phyloP scores from a whole-genome alignment of 1,140 invertebrate genomes.

The Drosophila pandora region DNA sequence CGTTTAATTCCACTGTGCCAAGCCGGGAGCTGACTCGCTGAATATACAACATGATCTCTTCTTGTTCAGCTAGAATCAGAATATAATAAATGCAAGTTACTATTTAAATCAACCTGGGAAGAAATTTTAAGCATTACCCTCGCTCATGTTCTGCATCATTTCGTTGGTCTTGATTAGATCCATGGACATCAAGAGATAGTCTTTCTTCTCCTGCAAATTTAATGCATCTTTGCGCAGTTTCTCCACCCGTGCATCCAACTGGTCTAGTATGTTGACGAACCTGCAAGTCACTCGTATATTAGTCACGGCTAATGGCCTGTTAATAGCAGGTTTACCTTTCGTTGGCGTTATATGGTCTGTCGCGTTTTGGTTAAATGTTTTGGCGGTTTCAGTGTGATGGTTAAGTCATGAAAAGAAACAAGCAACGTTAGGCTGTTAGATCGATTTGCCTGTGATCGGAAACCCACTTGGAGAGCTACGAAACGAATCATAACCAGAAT shows the following conservation, averaged over 20 bases:
- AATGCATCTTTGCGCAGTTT: slow-evolving; percentile 88
- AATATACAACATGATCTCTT: slow-evolving; percentile 90
- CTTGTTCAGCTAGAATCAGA: slow-evolving; percentile 87
- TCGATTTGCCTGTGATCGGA: slow-evolving; percentile 36
- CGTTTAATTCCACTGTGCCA: slow-evolving; percentile 91
- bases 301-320: slow-evolving; percentile 13
- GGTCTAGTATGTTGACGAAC: slow-evolving; percentile 89
- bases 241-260: slow-evolving; percentile 91
- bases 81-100: background rate
- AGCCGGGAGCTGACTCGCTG: slow-evolving; percentile 91
- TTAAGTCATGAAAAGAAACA: slow-evolving; percentile 67
- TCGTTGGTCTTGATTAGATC: slow-evolving; percentile 92
- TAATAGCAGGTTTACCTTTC: slow-evolving; percentile 66
- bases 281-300: slow-evolving; percentile 73
- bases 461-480: slow-evolving; percentile 35
- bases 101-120: background rate
- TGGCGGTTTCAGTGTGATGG: slow-evolving; percentile 25
- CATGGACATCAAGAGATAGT: slow-evolving; percentile 90
- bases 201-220: slow-evolving; percentile 91
- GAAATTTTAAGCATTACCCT: slow-evolving; percentile 84
- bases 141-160: slow-evolving; percentile 86
- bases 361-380: slow-evolving; percentile 42
- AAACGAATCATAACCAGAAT: slow-evolving; percentile 29
- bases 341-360: slow-evolving; percentile 75
- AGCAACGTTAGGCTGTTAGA: slow-evolving; percentile 62